phyloP scores from a whole-genome alignment of 2,797 vertebrate species.

The Acipenser ruthenus region DNA sequence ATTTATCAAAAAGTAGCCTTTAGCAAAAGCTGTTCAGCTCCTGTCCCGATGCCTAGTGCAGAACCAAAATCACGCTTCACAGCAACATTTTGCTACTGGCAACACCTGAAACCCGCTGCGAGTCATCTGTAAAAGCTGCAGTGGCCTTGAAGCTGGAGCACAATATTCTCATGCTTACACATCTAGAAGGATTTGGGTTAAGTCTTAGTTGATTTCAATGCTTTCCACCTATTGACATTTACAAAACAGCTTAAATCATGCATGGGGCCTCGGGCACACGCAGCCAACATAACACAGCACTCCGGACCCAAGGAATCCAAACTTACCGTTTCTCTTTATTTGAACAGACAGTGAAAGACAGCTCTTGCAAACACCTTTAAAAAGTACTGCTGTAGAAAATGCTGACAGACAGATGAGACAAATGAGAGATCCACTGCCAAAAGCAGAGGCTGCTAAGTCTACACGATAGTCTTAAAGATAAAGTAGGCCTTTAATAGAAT shows the following conservation, averaged over 20 bases:
- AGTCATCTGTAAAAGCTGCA: slow-evolving; percentile 54
- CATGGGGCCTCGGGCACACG: slow-evolving; percentile 72
- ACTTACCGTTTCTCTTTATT: slow-evolving; percentile 74
- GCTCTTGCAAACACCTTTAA: slow-evolving; percentile 48
- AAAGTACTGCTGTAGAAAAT: slow-evolving; percentile 45
- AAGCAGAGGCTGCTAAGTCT: slow-evolving; percentile 18
- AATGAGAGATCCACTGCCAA: slow-evolving; percentile 16
- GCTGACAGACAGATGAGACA: slow-evolving; percentile 36
- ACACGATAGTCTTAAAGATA: neutral
- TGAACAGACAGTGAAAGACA: slow-evolving; percentile 74
- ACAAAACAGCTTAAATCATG: slow-evolving; percentile 85
- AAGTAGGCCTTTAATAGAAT: neutral
- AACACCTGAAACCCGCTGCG: slow-evolving; percentile 57
- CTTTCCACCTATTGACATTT: slow-evolving; percentile 79
- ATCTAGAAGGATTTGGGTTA: slow-evolving; percentile 66
- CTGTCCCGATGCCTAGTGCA: slow-evolving; percentile 25
- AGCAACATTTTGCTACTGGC: slow-evolving; percentile 56
- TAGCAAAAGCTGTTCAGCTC: slow-evolving; percentile 42
- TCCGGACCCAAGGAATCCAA: slow-evolving; percentile 58
- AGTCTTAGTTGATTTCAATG: slow-evolving; percentile 65
- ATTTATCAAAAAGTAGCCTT: slow-evolving; percentile 46
- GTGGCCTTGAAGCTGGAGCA: slow-evolving; percentile 58
- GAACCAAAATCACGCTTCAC: slow-evolving; percentile 36
- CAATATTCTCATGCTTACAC: slow-evolving; percentile 50
- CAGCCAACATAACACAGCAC: slow-evolving; percentile 66